A percentile compares a stretch with the other conserved stretches of the same genome.
These are phyloP conservation scores for Sorex maritimensis DNA, from an alignment of 2,797 vertebrate species.

Conservation along the genomic window DNA sequence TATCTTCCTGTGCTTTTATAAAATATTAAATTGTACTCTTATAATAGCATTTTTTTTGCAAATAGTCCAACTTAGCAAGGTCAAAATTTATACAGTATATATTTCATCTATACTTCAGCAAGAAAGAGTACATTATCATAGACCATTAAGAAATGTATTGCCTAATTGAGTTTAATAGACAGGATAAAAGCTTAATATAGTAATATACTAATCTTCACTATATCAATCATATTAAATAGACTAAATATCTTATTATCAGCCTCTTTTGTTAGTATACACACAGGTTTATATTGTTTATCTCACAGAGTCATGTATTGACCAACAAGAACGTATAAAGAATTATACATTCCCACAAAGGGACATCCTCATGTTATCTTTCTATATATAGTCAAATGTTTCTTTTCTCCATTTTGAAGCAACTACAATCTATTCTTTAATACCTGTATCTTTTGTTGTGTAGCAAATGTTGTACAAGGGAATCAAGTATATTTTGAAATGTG, in stretches of 20 bases:
- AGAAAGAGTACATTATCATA: not conserved
- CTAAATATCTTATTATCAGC: not conserved
- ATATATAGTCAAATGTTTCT: not conserved
- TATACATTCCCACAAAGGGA: not conserved
- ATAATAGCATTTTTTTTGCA: not conserved
- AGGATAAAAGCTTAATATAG: not conserved
- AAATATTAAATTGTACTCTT: not conserved
- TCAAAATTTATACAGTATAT: constrained; percentile 34
- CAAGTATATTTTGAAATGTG: not conserved
- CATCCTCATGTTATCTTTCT: fast-evolving
- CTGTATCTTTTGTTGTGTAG: not conserved
- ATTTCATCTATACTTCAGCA: not conserved
- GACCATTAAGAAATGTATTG: not conserved
- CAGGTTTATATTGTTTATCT: not conserved
- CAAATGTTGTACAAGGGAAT: not conserved
- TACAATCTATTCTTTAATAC: not conserved
- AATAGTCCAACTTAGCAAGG: not conserved
- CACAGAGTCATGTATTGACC: not conserved
- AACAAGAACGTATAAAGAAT: not conserved
- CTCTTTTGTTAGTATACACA: not conserved
- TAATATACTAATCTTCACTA: not conserved
- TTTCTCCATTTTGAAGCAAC: not conserved
- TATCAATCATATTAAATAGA: not conserved
- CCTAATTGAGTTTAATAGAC: not conserved
- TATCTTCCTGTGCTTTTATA: not conserved